These are phyloP conservation scores for Ptychobarbus kaznakovi DNA, from an alignment of 2,797 vertebrate species.

Conservation along the genomic window DNA sequence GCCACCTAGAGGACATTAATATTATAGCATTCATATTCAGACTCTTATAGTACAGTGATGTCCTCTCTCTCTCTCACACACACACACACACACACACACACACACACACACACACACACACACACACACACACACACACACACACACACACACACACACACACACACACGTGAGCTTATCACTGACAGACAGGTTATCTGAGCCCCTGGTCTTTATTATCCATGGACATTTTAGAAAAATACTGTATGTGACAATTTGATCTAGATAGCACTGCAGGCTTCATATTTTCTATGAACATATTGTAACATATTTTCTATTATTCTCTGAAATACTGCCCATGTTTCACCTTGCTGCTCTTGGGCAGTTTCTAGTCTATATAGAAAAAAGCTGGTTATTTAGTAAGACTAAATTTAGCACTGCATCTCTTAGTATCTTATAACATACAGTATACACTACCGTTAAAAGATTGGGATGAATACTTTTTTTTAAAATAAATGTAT, in stretches of 20 bases:
- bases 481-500: not conserved
- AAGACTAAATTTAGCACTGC: not conserved
- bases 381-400: not conserved
- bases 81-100: not conserved
- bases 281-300: not conserved
- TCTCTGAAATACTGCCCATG: conserved; percentile 18
- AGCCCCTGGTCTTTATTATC: not conserved
- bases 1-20: conserved; percentile 34
- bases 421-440: not conserved
- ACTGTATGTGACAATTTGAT: not conserved
- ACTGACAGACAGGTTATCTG: not conserved
- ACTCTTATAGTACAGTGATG: not conserved
- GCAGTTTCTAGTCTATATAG: not conserved
- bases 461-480: not conserved
- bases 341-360: conserved; percentile 39
- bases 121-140: not conserved
- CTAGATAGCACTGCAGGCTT: not conserved
- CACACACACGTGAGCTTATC: not conserved
- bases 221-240: not conserved
- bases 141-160: not conserved
- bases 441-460: not conserved
- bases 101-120: not conserved
- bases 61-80: not conserved
- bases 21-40: not conserved
- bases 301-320: not conserved